Percentiles rank a stretch among this genome's conserved stretches.
Conservation (phyloP, 2,113 vertebrate genomes). For the Pygoscelis adeliae region DNA sequence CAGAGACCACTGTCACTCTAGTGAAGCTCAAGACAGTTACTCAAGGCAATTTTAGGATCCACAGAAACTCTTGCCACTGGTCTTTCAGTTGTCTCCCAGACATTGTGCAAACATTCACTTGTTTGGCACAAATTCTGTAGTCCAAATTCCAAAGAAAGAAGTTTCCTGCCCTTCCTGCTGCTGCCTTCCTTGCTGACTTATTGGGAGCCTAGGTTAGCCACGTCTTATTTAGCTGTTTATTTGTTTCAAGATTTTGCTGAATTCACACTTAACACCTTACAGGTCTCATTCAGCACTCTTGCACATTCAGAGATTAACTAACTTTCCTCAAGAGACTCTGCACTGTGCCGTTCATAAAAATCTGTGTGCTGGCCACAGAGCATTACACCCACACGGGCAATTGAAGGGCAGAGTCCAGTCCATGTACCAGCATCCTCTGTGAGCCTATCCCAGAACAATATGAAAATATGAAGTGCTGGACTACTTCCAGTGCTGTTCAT, state of each 20-base stretch:
- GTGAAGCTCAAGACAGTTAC: background rate
- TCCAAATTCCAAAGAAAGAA: background rate
- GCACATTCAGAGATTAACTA: background rate
- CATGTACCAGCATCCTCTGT: background rate
- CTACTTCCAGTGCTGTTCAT: background rate
- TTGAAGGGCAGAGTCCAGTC: background rate
- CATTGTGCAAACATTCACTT: background rate
- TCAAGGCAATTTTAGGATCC: background rate
- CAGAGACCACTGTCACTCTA: background rate
- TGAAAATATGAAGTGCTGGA: background rate
- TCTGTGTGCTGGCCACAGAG: background rate
- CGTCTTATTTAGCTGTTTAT: background rate
- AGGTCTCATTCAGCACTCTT: background rate
- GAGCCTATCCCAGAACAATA: background rate
- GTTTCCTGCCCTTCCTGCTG: background rate
- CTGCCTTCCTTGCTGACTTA: background rate
- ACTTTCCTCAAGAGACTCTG: background rate
- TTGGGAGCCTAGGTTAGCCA: background rate
- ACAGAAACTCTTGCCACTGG: background rate
- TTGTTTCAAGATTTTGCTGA: background rate
- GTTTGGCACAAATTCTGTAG: background rate
- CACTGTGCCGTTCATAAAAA: background rate
- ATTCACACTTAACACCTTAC: accelerated
- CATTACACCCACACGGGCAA: background rate
- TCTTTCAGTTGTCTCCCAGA: background rate